Evolutionary conservation across 2,113 vertebrate species (phyloP).

Genomic region (Gobio gobio): DNA sequence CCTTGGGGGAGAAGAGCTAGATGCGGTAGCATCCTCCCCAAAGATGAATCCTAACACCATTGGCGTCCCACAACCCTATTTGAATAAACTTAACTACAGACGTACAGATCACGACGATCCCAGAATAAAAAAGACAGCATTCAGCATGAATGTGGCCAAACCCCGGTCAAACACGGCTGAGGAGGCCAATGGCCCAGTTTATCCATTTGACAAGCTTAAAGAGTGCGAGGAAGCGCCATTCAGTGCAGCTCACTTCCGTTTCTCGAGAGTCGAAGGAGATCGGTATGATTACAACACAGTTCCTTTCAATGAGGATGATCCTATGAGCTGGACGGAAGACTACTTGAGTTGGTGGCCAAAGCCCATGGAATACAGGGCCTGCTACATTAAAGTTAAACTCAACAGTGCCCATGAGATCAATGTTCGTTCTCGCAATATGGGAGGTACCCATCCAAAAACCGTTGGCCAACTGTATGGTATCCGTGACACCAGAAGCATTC

Average conservation of each 20-base stretch:
- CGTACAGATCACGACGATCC: slow-evolving; percentile 89
- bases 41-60: slow-evolving; percentile 87
- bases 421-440: slow-evolving; percentile 93
- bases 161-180: slow-evolving; percentile 85
- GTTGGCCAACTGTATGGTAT: slow-evolving; percentile 94
- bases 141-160: slow-evolving; percentile 93
- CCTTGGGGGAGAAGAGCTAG: slow-evolving; percentile 93
- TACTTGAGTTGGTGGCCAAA: slow-evolving; percentile 98
- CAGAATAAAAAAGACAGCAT: slow-evolving; percentile 89
- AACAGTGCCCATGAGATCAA: slow-evolving; percentile 88
- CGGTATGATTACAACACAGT: slow-evolving; percentile 94
- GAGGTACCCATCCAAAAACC: slow-evolving; percentile 91
- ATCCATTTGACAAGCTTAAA: slow-evolving; percentile 86
- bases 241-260: slow-evolving; percentile 89
- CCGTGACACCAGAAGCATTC: slow-evolving; percentile 89
- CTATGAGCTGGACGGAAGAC: slow-evolving; percentile 96
- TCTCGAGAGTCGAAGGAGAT: slow-evolving; percentile 93
- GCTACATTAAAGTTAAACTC: slow-evolving; percentile 93
- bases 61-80: slow-evolving; percentile 93
- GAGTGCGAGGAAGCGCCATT: slow-evolving; percentile 91
- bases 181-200: slow-evolving; percentile 92
- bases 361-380: slow-evolving; percentile 96
- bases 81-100: slow-evolving; percentile 90
- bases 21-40: slow-evolving; percentile 87
- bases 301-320: slow-evolving; percentile 93